Evolutionary conservation across 2,888 invertebrate genomes (phyloP).

Genomic region (Limenitis camilla): DNA sequence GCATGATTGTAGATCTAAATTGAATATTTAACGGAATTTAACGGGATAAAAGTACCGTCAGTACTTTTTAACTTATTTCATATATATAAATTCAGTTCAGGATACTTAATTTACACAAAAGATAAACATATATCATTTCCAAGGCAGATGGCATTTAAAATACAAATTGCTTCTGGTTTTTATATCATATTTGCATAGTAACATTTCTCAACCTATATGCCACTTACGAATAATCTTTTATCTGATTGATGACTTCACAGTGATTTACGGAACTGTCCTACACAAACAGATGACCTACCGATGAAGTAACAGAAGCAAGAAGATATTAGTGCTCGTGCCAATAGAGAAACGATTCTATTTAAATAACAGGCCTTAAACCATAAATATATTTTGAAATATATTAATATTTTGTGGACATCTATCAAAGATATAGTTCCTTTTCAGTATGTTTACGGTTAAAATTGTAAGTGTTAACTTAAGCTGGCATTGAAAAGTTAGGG

Average conservation of each 20-base stretch:
- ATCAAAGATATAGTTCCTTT: no score
- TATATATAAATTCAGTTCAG: no score
- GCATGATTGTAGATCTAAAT: neutral
- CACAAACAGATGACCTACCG: constrained; percentile 19
- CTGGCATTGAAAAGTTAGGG: no score
- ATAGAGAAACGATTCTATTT: no score
- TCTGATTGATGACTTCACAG: constrained; percentile 14
- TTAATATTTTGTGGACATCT: no score
- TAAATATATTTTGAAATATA: no score
- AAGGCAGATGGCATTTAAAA: constrained; percentile 5
- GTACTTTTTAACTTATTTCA: no score
- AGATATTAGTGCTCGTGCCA: no score
- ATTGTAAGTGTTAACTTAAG: no score
- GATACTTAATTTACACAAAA: neutral
- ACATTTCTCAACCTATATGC: constrained; percentile 10
- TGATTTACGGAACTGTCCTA: constrained; percentile 19
- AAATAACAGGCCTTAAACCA: no score
- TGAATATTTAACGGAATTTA: neutral
- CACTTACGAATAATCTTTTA: constrained; percentile 14
- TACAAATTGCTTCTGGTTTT: neutral
- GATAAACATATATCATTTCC: neutral
- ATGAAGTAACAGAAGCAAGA: constrained; percentile 22
- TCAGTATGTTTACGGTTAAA: no score
- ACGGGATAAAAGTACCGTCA: no score
- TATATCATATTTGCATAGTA: neutral